phyloP scores from a whole-genome alignment of 2,113 vertebrate species.

The Notothenia rossii region DNA sequence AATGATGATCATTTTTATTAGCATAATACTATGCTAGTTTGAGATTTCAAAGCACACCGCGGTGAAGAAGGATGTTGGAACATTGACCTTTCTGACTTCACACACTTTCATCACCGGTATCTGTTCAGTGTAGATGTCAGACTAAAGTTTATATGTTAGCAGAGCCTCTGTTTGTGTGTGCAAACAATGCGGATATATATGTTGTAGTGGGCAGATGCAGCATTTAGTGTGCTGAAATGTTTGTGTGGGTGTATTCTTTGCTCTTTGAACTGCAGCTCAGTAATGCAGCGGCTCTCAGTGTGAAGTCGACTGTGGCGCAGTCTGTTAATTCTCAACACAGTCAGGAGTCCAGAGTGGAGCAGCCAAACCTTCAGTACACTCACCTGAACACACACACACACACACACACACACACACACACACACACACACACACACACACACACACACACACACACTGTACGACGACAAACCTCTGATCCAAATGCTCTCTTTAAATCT shows the following conservation, averaged over 20 bases:
- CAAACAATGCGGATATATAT: not conserved
- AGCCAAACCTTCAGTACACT: constrained; percentile 16
- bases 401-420: constrained; percentile 28
- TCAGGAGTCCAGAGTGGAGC: constrained; percentile 41
- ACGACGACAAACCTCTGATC: constrained; percentile 3
- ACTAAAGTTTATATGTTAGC: constrained; percentile 9
- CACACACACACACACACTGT: not conserved
- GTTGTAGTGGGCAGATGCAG: constrained; percentile 3
- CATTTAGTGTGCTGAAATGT: constrained; percentile 14
- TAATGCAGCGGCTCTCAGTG: constrained; percentile 82
- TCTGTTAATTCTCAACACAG: constrained; percentile 70
- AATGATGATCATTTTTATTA: not conserved
- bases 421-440: constrained; percentile 19
- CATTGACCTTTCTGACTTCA: constrained; percentile 31
- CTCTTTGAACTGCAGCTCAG: constrained; percentile 84
- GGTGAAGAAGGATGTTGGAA: constrained; percentile 14
- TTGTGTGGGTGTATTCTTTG: constrained; percentile 50
- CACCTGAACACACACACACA: constrained; percentile 52
- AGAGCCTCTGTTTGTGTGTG: constrained; percentile 1
- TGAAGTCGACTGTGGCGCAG: constrained; percentile 70
- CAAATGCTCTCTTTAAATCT: not conserved
- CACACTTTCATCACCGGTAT: constrained; percentile 31
- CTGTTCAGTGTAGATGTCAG: constrained; percentile 26
- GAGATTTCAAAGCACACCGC: not conserved
- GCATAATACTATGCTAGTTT: not conserved